These are phyloP conservation scores for Eurytoma adleriae DNA, from an alignment of 2,888 invertebrate species.

Conservation along the genomic window DNA sequence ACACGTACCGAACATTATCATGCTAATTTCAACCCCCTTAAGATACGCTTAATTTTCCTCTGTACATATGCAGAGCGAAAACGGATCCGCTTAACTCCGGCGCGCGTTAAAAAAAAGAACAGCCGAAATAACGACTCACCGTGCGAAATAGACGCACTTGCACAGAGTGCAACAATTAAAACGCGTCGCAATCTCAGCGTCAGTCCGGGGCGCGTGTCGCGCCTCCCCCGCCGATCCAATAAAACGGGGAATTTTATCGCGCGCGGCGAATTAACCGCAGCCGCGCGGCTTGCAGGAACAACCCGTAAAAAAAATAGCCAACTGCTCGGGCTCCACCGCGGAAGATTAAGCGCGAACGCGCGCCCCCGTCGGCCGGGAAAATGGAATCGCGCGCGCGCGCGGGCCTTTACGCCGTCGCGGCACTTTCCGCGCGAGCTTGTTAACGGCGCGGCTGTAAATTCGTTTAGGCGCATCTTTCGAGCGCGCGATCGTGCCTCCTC, in stretches of 20 bases:
- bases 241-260: neutral
- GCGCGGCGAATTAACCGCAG: too few relatives aligned
- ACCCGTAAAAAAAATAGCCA: too few relatives aligned
- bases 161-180: too few relatives aligned
- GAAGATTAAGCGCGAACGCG: conserved; percentile 5
- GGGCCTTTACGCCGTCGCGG: too few relatives aligned
- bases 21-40: neutral
- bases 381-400: conserved; percentile 1
- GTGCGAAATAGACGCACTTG: neutral
- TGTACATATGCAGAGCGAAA: neutral
- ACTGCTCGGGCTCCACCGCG: too few relatives aligned
- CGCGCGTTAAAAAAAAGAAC: neutral
- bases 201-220: too few relatives aligned
- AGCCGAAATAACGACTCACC: neutral
- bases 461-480: conserved; percentile 8
- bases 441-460: conserved; percentile 37
- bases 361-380: neutral
- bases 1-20: neutral
- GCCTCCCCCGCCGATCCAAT: neutral
- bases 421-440: conserved; percentile 16
- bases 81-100: neutral
- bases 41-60: neutral
- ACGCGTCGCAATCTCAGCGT: too few relatives aligned
- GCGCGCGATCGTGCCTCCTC: neutral
- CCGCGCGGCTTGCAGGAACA: too few relatives aligned